Base-by-base conservation (phyloP, 2,797 vertebrate genomes). In the Furcifer pardalis region DNA sequence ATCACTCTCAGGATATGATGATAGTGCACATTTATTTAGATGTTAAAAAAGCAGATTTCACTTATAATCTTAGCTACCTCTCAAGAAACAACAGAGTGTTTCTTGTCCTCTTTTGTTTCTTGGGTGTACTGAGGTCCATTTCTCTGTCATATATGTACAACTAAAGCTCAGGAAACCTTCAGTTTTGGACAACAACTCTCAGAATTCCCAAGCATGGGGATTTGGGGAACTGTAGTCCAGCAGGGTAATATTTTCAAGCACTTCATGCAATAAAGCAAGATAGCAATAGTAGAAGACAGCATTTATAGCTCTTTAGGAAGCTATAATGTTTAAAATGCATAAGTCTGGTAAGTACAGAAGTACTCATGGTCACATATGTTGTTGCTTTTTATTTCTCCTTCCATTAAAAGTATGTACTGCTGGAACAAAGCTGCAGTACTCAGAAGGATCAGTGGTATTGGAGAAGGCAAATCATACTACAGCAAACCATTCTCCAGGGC, bases 391-490 rank as follows among this genome's bases (percentile, higher is more conserved):
- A 87, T 78, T 56, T 60, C 56, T 12, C 52, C 69, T 84, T 86
- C 42, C 32, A 62, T 69, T 52, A 7, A 68, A 83, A 4, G 40
- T 0, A 52, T 49, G n/a, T 77, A 7, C 15, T 35, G 30, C 1
- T 88, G 69, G 87, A 87, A 77, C 52, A 59, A 68, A 90, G 46
- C 0, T 59, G 52, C 40, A 89, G 35, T 79, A 86, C 35, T 49
- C 60, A 87, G 74, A 86, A 42, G 60, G n/a, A 79, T 62, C 4
- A 23, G 56, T 72, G 86, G 71, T 72, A 77, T 72, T 0, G 0
- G 7, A 32, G 42, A 84, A 80, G 72, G 66, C 56, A 86, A 91
- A 86, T 4, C 74, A 19, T 68, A 90, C 32, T 52, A 46, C 40
- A 68, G 37, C 1, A 60, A 52, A 85, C 37, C 63, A 65, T 88